These are phyloP conservation scores for Natrix natrix DNA, from an alignment of 2,797 vertebrate species.

Conservation along the genomic window DNA sequence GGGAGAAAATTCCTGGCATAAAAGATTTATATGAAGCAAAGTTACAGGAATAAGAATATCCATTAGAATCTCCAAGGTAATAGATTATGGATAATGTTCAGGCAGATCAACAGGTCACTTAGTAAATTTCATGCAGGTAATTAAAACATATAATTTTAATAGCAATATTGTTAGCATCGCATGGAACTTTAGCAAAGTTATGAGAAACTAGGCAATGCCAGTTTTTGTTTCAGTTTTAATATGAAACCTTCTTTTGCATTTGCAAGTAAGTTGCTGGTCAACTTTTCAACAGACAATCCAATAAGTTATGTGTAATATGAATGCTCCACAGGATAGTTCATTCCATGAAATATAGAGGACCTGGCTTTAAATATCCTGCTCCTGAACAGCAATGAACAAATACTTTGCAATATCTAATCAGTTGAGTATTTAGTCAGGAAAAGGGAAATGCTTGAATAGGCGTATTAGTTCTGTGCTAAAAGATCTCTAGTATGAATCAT, in stretches of 20 bases:
- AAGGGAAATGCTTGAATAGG: constrained; percentile 37
- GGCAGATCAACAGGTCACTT: neutral
- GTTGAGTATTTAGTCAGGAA: constrained; percentile 45
- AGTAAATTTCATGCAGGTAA: neutral
- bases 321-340: neutral
- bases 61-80: neutral
- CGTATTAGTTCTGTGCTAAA: constrained; percentile 34
- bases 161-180: neutral
- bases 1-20: neutral
- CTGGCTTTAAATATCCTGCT: neutral
- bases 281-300: neutral
- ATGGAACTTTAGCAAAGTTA: neutral
- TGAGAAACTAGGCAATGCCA: neutral
- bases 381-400: neutral
- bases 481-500: constrained; percentile 52
- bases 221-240: neutral
- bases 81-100: neutral
- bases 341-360: neutral
- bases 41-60: neutral
- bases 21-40: neutral
- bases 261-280: neutral
- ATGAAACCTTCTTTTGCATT: neutral
- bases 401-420: constrained; percentile 19
- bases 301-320: neutral
- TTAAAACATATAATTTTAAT: neutral